Conservation (phyloP, 2,888 invertebrate species). For the Diplolepis rosae region DNA sequence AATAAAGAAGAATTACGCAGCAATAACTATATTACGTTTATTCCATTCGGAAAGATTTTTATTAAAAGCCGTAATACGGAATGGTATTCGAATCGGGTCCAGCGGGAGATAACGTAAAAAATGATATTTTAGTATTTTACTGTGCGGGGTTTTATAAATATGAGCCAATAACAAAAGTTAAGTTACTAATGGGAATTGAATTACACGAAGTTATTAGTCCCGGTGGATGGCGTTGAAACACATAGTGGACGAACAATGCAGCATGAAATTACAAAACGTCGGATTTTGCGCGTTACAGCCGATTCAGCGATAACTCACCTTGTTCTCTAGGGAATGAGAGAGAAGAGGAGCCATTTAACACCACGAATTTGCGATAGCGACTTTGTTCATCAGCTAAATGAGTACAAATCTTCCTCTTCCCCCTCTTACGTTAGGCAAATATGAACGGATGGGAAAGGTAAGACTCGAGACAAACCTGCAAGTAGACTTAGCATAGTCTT, state of each 20-base stretch:
- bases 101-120: not conserved
- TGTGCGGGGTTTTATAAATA: conserved; percentile 35
- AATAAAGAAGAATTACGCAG: not conserved
- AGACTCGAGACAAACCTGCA: conserved; percentile 46
- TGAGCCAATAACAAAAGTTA: conserved; percentile 47
- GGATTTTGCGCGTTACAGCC: conserved; percentile 48
- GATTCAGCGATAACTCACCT: conserved; percentile 46
- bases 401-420: conserved; percentile 59
- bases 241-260: conserved; percentile 52
- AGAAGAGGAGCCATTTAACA: conserved; percentile 55
- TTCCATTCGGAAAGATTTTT: not conserved
- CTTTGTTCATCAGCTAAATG: conserved; percentile 63
- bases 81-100: not conserved
- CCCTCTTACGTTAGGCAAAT: conserved; percentile 51
- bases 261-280: conserved; percentile 55
- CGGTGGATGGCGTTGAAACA: conserved; percentile 48
- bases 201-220: conserved; percentile 55
- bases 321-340: conserved; percentile 45
- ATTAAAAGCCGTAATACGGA: not conserved
- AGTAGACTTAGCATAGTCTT: conserved; percentile 47
- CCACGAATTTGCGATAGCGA: conserved; percentile 52
- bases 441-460: conserved; percentile 60
- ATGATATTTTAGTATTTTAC: not conserved
- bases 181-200: conserved; percentile 56
- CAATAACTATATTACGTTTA: not conserved